A percentile compares a stretch with the other conserved stretches of the same genome.
Evolutionary conservation across 2,113 vertebrate species (phyloP).

Genomic region (Mormyrus iriodes): DNA sequence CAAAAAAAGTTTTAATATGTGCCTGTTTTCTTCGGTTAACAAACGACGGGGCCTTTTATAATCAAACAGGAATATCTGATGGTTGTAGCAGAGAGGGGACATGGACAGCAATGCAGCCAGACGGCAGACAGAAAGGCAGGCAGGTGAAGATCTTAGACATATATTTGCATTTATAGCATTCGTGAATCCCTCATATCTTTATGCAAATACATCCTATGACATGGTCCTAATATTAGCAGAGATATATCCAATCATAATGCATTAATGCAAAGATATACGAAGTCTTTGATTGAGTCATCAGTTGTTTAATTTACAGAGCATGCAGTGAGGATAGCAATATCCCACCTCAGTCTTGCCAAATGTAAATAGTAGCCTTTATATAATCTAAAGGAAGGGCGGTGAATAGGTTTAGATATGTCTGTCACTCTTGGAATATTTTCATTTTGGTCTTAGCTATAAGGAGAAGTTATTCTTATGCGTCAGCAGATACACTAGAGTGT

Average conservation of each 20-base stretch:
- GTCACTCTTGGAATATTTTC: background rate
- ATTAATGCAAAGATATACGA: slow-evolving; percentile 38
- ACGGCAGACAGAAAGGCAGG: background rate
- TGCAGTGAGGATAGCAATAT: slow-evolving; percentile 17
- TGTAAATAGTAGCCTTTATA: background rate
- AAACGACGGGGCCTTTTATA: background rate
- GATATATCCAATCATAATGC: slow-evolving; percentile 15
- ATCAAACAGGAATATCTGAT: background rate
- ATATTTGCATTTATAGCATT: background rate
- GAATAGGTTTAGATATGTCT: slow-evolving; percentile 20
- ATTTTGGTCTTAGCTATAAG: background rate
- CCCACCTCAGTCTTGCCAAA: background rate
- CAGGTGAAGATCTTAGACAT: background rate
- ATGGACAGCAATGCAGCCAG: slow-evolving; percentile 72
- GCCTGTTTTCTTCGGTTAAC: background rate
- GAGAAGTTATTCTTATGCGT: background rate
- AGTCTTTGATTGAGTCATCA: slow-evolving; percentile 9
- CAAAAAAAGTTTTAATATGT: background rate
- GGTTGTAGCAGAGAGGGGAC: slow-evolving; percentile 47
- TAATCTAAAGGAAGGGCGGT: slow-evolving; percentile 22
- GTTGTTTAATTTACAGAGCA: slow-evolving; percentile 18
- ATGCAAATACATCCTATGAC: slow-evolving; percentile 19
- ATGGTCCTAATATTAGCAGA: slow-evolving; percentile 9
- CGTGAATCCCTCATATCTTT: slow-evolving; percentile 14
- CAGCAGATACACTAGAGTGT: background rate